phyloP scores from a whole-genome alignment of 2,113 vertebrate genomes.

The Plecturocebus donacophilus region DNA sequence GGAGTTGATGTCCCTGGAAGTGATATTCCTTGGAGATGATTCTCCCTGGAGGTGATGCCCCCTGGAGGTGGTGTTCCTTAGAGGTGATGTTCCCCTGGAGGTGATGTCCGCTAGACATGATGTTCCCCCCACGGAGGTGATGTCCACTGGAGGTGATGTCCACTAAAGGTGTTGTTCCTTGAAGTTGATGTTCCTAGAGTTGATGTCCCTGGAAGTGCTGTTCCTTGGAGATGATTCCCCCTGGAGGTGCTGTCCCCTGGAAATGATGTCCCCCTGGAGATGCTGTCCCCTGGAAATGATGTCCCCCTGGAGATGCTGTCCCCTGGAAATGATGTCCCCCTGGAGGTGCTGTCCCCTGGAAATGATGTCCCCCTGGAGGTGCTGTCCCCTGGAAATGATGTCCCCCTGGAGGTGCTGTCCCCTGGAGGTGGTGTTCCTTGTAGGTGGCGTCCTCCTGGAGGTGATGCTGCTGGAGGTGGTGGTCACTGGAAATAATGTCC shows the following conservation, averaged over 20 bases:
- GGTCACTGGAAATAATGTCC: too few species aligned
- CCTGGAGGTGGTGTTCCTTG: not conserved
- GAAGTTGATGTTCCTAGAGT: too few species aligned
- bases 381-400: not conserved
- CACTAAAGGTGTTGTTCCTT: not conserved
- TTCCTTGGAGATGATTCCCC: too few species aligned
- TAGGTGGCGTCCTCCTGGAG: too few species aligned
- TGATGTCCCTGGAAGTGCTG: too few species aligned
- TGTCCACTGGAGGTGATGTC: not conserved
- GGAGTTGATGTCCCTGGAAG: not conserved
- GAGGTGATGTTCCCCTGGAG: too few species aligned
- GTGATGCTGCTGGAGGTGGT: too few species aligned
- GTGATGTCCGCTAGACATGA: too few species aligned
- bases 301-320: too few species aligned
- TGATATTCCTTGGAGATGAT: not conserved
- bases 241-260: too few species aligned
- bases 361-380: not conserved
- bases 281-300: not conserved
- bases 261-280: not conserved
- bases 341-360: not conserved
- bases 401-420: not conserved
- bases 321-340: accelerated
- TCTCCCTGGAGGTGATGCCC: too few species aligned
- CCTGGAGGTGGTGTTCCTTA: not conserved
- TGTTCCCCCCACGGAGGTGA: too few species aligned